phyloP scores from a whole-genome alignment of 1,140 invertebrate species.

The Apocrypta bakeri region DNA sequence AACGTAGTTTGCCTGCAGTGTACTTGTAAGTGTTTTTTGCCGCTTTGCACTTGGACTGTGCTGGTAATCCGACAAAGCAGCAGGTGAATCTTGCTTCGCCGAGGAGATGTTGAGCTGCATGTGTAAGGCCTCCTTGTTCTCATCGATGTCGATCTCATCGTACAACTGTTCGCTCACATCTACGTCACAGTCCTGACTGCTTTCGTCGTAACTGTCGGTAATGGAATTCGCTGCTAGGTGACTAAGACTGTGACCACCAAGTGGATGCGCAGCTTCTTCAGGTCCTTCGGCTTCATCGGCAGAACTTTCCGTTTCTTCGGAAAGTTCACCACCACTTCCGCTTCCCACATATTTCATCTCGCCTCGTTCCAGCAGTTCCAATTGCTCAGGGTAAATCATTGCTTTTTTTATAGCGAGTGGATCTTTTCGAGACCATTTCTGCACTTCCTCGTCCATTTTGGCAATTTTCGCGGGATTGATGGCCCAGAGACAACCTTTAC shows the following conservation, averaged over 20 bases:
- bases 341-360: slow-evolving; percentile 86
- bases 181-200: slow-evolving; percentile 77
- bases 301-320: slow-evolving; percentile 49
- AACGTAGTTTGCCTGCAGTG: slow-evolving; percentile 71
- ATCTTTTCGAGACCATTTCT: slow-evolving; percentile 97
- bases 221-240: slow-evolving; percentile 74
- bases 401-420: slow-evolving; percentile 88
- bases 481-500: slow-evolving; percentile 95
- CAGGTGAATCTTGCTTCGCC: slow-evolving; percentile 42
- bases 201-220: slow-evolving; percentile 75
- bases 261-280: slow-evolving; percentile 70
- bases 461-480: slow-evolving; percentile 95
- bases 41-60: slow-evolving; percentile 63
- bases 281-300: slow-evolving; percentile 69
- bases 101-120: slow-evolving; percentile 70
- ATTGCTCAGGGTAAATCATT: slow-evolving; percentile 91
- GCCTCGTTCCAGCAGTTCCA: slow-evolving; percentile 87
- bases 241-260: slow-evolving; percentile 69
- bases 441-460: slow-evolving; percentile 98
- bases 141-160: slow-evolving; percentile 75
- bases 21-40: slow-evolving; percentile 66
- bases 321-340: slow-evolving; percentile 69
- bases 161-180: slow-evolving; percentile 72
- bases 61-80: slow-evolving; percentile 65
- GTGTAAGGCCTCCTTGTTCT: slow-evolving; percentile 72